phyloP scores from a whole-genome alignment of 2,113 vertebrate genomes.

The Nothobranchius furzeri region DNA sequence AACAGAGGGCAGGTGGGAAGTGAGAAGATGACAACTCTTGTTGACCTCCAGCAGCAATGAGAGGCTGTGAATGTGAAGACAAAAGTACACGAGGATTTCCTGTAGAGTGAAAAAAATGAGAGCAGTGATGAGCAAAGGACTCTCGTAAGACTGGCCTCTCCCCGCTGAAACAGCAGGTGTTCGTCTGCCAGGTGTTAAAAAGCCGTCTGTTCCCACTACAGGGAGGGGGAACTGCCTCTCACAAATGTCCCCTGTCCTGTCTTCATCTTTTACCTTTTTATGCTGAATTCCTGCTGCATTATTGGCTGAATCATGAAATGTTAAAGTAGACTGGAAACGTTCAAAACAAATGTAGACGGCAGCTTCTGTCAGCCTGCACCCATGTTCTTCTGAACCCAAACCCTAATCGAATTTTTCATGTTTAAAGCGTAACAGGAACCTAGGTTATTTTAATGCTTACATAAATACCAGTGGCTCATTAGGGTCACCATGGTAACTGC shows the following conservation, averaged over 20 bases:
- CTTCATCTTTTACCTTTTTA: no score
- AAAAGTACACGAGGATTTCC: constrained; percentile 22
- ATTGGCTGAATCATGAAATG: no score
- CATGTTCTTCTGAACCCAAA: no score
- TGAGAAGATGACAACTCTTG: constrained; percentile 2
- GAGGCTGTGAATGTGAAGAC: constrained; percentile 32
- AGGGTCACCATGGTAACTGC: no score
- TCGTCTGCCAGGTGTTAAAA: constrained; percentile 40
- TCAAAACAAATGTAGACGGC: no score
- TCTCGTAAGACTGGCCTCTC: constrained; percentile 10
- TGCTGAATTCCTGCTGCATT: no score
- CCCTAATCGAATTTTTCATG: no score
- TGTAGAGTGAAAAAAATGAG: constrained; percentile 19
- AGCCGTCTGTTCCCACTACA: constrained; percentile 18
- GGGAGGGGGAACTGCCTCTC: not conserved
- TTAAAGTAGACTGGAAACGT: no score
- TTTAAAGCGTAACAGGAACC: no score
- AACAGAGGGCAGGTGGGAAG: constrained; percentile 7
- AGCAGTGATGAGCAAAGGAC: not conserved
- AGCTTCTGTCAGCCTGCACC: no score
- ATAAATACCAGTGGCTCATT: no score
- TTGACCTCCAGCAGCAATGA: constrained; percentile 7
- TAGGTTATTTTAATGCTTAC: no score
- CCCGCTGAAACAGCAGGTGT: constrained; percentile 35
- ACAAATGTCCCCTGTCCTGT: not conserved